phyloP scores from a whole-genome alignment of 2,888 invertebrate species.

The Oxyteleia sp. region DNA sequence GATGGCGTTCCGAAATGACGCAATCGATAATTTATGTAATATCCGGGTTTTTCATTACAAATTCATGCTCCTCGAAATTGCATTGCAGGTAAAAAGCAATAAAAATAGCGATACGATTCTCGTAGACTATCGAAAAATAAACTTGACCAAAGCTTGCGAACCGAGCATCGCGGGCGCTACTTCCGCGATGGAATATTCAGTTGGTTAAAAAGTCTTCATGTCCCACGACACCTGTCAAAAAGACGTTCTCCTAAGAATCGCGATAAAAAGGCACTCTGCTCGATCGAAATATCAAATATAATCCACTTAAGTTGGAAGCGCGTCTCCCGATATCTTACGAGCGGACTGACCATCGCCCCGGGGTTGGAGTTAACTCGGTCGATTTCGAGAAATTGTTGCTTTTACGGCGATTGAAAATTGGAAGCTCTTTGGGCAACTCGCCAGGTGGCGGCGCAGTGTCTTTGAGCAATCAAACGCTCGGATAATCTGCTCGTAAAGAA shows the following conservation, averaged over 20 bases:
- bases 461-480: constrained; percentile 71
- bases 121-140: constrained; percentile 8
- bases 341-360: constrained; percentile 83
- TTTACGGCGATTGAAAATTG: constrained; percentile 86
- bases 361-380: constrained; percentile 77
- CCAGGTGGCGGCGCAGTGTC: constrained; percentile 84
- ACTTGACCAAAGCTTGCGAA: constrained; percentile 29
- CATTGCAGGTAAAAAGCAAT: constrained; percentile 3
- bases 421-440: constrained; percentile 82
- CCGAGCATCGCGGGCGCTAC: constrained; percentile 11
- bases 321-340: constrained; percentile 83
- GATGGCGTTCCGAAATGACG: too few relatives aligned
- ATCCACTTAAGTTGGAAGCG: constrained; percentile 85
- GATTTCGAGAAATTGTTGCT: constrained; percentile 82
- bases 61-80: neutral
- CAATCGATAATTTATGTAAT: neutral
- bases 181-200: constrained; percentile 64
- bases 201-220: constrained; percentile 74
- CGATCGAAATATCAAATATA: constrained; percentile 87
- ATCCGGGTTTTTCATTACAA: neutral
- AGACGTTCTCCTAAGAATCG: constrained; percentile 80
- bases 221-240: constrained; percentile 82
- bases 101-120: constrained; percentile 19
- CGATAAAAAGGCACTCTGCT: constrained; percentile 86
- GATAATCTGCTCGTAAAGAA: constrained; percentile 65